These are phyloP conservation scores for Quadroppia sp. DNA, from an alignment of 2,888 invertebrate species.

Conservation along the genomic window DNA sequence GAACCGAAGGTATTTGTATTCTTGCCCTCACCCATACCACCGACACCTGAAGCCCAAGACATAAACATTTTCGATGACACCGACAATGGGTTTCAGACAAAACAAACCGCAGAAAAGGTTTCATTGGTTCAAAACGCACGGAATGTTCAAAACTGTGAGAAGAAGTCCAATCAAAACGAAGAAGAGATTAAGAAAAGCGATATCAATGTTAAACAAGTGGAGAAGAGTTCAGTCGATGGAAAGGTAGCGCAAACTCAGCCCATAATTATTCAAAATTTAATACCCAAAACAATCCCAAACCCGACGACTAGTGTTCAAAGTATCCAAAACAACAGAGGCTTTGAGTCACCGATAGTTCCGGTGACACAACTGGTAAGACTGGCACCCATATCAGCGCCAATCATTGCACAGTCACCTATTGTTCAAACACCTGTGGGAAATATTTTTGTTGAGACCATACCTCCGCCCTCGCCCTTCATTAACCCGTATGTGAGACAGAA, in stretches of 20 bases:
- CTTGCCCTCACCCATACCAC: not conserved
- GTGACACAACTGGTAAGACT: no score
- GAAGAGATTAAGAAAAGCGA: no score
- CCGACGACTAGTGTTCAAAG: not conserved
- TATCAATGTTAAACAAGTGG: no score
- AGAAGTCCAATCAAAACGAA: no score
- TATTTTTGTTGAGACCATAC: not conserved
- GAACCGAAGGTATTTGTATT: slow-evolving; percentile 3
- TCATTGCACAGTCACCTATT: not conserved
- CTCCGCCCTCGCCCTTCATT: not conserved
- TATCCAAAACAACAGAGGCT: not conserved
- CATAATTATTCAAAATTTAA: not conserved
- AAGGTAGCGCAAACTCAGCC: no score
- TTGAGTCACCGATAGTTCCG: not conserved
- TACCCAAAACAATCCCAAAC: not conserved
- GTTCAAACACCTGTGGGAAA: not conserved
- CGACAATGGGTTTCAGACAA: not conserved
- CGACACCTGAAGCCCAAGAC: no score
- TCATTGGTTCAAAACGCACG: no score
- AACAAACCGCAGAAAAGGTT: not conserved
- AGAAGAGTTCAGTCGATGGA: no score
- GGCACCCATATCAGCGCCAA: not conserved
- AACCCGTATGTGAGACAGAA: not conserved
- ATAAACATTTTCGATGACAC: no score
- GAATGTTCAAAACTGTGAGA: no score